Evolutionary conservation across 2,797 vertebrate species (phyloP), one percentile per base, ranked within the genome.

Genomic region (Urocyon cinereoargenteus): DNA sequence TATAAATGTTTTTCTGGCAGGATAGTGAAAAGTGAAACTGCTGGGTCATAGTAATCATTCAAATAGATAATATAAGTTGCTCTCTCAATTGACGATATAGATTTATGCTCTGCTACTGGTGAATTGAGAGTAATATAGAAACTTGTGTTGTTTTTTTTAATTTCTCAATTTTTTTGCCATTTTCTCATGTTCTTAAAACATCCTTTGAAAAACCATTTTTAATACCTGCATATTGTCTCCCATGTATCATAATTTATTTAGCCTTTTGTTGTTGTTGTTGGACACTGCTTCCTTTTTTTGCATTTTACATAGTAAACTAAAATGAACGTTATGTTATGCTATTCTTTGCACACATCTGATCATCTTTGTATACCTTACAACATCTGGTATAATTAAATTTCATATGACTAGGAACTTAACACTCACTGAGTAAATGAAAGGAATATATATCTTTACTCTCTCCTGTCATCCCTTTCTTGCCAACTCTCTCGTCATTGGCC

Each of bases 1-100:
- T 73, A 5, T 86, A 85, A 91, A 84, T 92, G 49, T 91, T 96
- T 95, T 49, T 85, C 61, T 94, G 70, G 36, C 78, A 92, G 15
- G 21, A 45, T 62, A 85, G 88, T 91, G n/a, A 81, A 83, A 96
- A 93, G 51, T 81, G 34, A 86, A 92, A 94, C 73, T 91, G 5
- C 72, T 92, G 22, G 6, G 31, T 96, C 78, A 79, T 55, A 66
- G 68, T 75, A 16, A 79, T 82, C 57, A 2, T 68, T 90, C 45
- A 70, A n/a, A 24, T 72, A 75, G 28, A 36, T 70, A 84, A 26
- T 93, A 8, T 36, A 84, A 87, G 7, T 75, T 79, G 66, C 45
- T 59, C 18, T 92, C 34, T n/a, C 91, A 45, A 22, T 84, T 55
- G 24, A 57, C 22, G 68, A 2, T 45, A 40, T 36, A 16, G 2